Base-by-base conservation (phyloP, 2,888 invertebrate genomes). In the Schrankia costaestrigalis region DNA sequence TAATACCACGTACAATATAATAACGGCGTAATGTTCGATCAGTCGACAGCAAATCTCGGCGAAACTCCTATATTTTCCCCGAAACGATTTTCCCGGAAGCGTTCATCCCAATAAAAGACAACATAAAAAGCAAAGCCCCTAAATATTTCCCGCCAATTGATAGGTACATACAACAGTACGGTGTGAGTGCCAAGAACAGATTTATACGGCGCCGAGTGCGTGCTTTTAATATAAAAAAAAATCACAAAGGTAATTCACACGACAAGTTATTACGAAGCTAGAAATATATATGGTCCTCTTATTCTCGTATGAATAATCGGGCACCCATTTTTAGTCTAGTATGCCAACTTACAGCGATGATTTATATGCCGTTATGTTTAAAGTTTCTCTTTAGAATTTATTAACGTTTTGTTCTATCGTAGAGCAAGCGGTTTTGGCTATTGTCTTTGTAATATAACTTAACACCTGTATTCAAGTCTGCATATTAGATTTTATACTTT, bases 131-230 rank as follows among this genome's bases (percentile, higher is more conserved):
- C 57, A 58, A 52, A 67, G 66, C 69, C 64, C 63, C 70, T 64
- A 73, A 76, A 77, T 72, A 72, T 76, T 72, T 72, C 67, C 65
- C 66, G 62, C 59, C 73, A 80, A 82, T 80, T 79, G 80, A 80
- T 80, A 71, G 69, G 71, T 68, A 76, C 66, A 77, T 68, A 75
- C 67, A 76, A 63, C 66, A 64, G 74, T 78, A 75, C 77, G 83
- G 75, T 75, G 76, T 75, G 76, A 68, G 72, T 71, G 79, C 78
- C 77, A 73, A 64, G 76, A 70, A 57, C 70, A 77, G 78, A 86
- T 85, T 84, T 86, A 86, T 84, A 73, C 69, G 84, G 82, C 84
- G 83, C 83, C 83, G 71, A 63, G 73, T 77, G 81, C 73, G 82
- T 78, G 78, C 74, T 75, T 80, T 78, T n/a, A n/a, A n/a, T n/a